Base-by-base conservation (phyloP, 2,113 vertebrate genomes). In the Alaudala cheleensis region DNA sequence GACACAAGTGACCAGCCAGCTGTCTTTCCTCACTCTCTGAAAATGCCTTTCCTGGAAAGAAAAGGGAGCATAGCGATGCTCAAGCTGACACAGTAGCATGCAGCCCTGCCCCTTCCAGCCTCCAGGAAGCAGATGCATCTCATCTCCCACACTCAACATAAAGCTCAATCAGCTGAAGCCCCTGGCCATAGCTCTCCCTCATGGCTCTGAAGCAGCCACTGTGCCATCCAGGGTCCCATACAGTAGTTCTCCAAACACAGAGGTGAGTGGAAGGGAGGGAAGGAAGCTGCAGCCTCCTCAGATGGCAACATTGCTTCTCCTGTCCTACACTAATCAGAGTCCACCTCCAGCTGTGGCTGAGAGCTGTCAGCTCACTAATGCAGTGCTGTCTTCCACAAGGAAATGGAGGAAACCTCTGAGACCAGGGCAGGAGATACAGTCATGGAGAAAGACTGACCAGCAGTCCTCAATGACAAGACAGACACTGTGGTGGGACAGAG, bases 41-140 rank as follows among this genome's bases (percentile, higher is more conserved):
- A 92, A 58, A 78, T 13, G 60, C 20, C 28, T 42, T 57, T 88
- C 69, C 54, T 90, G 82, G 61, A 81, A 83, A 44, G 61, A 81
- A 83, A 44, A 92, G 17, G 20, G 44, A 67, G 47, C 40, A 77
- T 23, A 64, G 28, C 0, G 0, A 70, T 9, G 10, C 67, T 70
- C 1, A 2, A 64, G 57, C 40, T 83, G 76, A 40, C 56, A 58
- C 33, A 62, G 14, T 1, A 1, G 39, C 2, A 4, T 56, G 74
- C 64, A 62, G 56, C 56, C 33, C 40, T 83, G 44, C 25, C 33
- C 34, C 20, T 78, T 73, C 34, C 57, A 83, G 60, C 34, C 49
- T 82, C 51, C n/a, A 51, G 26, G 14, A 85, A 70, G 71, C 26
- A 83, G 29, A 40, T 2, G 6, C 62, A 50, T 53, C 54, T 90